Conservation (phyloP, 2,888 invertebrate genomes). For the Oxycera nigricornis region DNA sequence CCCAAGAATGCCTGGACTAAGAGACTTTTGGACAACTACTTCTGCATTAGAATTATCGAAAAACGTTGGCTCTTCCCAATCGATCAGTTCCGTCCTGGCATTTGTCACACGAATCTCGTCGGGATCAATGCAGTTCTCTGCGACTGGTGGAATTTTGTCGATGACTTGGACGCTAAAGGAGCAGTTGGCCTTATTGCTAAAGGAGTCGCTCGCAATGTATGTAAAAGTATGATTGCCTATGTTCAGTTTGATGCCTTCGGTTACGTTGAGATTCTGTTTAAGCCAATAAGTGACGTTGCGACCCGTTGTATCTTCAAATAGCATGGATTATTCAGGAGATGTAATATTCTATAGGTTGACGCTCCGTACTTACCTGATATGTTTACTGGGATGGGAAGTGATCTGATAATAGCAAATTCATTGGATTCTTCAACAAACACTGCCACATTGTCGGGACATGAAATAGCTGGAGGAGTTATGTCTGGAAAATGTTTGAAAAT, state of each 20-base stretch:
- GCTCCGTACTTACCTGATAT: neutral
- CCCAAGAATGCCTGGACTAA: slow-evolving; percentile 63
- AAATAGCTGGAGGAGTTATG: slow-evolving; percentile 66
- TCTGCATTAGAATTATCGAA: slow-evolving; percentile 59
- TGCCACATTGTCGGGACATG: slow-evolving; percentile 65
- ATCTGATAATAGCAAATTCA: slow-evolving; percentile 43
- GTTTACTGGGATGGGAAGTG: slow-evolving; percentile 51
- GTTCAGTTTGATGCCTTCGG: slow-evolving; percentile 63
- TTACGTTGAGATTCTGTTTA: slow-evolving; percentile 65
- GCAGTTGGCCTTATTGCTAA: slow-evolving; percentile 69
- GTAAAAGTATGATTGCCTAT: slow-evolving; percentile 68
- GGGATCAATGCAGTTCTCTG: slow-evolving; percentile 69
- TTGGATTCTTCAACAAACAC: neutral
- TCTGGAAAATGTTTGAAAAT: no score
- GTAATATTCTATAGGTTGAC: neutral
- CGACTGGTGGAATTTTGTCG: slow-evolving; percentile 66
- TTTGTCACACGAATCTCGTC: slow-evolving; percentile 65
- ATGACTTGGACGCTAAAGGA: slow-evolving; percentile 66
- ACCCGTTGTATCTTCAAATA: slow-evolving; percentile 66
- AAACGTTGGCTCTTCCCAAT: slow-evolving; percentile 63
- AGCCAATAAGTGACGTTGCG: slow-evolving; percentile 65
- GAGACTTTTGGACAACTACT: slow-evolving; percentile 55
- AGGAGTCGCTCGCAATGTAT: slow-evolving; percentile 69
- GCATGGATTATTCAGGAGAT: neutral
- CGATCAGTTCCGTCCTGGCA: slow-evolving; percentile 53